Evolutionary conservation across 2,113 vertebrate genomes (phyloP).

Genomic region (Lichenostomus cassidix): DNA sequence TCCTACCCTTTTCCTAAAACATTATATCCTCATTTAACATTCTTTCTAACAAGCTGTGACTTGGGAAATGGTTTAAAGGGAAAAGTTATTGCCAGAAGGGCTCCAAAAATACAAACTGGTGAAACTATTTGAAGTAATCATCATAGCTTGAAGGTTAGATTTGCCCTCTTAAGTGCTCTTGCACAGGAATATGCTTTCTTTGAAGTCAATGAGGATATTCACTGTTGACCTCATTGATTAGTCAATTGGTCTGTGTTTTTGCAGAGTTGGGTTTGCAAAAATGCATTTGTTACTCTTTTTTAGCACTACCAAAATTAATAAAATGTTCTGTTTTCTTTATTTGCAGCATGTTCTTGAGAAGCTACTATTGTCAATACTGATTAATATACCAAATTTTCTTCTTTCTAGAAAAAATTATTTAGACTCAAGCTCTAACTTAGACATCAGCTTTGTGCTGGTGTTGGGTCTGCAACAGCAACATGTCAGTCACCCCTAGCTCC

Average conservation of each 20-base stretch:
- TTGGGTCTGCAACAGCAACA: neutral
- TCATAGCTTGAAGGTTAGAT: neutral
- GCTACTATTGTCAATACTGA: neutral
- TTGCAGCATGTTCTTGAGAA: neutral
- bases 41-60: slow-evolving; percentile 21
- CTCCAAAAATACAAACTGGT: slow-evolving; percentile 31
- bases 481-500: neutral
- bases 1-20: slow-evolving; percentile 26
- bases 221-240: neutral
- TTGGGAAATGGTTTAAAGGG: slow-evolving; percentile 14
- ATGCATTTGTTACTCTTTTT: neutral
- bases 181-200: neutral
- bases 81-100: slow-evolving; percentile 15
- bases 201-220: neutral
- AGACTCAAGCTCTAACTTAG: neutral
- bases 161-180: neutral
- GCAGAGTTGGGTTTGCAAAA: neutral
- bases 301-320: neutral
- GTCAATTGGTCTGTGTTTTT: neutral
- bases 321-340: neutral
- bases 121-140: slow-evolving; percentile 21
- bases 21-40: slow-evolving; percentile 9
- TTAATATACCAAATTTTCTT: neutral
- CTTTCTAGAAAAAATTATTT: neutral
- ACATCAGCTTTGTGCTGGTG: neutral